A percentile compares a stretch with the other conserved stretches of the same genome.
phyloP scores from a whole-genome alignment of 2,797 vertebrate genomes.

The Sebastes goodei region DNA sequence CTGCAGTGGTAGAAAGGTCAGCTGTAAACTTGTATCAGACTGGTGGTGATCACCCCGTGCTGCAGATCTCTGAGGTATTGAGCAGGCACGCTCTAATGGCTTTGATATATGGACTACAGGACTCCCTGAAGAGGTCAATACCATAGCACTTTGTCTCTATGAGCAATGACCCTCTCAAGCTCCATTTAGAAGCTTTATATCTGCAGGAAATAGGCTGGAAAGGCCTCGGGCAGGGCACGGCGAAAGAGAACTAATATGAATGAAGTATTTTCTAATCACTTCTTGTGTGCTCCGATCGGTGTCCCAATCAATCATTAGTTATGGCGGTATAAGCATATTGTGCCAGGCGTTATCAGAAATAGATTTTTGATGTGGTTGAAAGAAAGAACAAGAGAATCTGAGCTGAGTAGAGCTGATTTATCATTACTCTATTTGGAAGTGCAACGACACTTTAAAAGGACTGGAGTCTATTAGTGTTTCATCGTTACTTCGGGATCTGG shows the following conservation, averaged over 20 bases:
- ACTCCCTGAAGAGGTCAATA: constrained; percentile 84
- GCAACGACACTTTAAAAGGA: constrained; percentile 39
- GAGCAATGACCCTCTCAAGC: constrained; percentile 84
- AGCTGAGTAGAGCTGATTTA: constrained; percentile 64
- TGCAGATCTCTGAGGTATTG: constrained; percentile 86
- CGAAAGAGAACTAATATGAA: constrained; percentile 75
- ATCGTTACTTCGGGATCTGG: constrained; percentile 47
- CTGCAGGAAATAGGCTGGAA: constrained; percentile 81
- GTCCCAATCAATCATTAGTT: constrained; percentile 65
- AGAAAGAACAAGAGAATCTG: constrained; percentile 37
- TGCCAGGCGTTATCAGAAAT: constrained; percentile 48
- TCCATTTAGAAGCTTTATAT: constrained; percentile 84
- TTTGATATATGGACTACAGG: constrained; percentile 84
- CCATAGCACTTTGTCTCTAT: constrained; percentile 83
- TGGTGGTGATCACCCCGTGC: constrained; percentile 82
- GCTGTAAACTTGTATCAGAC: constrained; percentile 84
- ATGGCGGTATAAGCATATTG: constrained; percentile 44
- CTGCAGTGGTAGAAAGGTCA: constrained; percentile 85
- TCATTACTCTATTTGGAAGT: constrained; percentile 47
- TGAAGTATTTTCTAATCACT: constrained; percentile 77
- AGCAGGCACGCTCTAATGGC: constrained; percentile 81
- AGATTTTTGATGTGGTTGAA: constrained; percentile 58
- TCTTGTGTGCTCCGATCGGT: constrained; percentile 62
- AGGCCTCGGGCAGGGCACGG: constrained; percentile 67
- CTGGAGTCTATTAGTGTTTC: constrained; percentile 51